These are phyloP conservation scores for Cheiracanthium punctorium DNA, from an alignment of 2,888 invertebrate genomes.

Conservation along the genomic window DNA sequence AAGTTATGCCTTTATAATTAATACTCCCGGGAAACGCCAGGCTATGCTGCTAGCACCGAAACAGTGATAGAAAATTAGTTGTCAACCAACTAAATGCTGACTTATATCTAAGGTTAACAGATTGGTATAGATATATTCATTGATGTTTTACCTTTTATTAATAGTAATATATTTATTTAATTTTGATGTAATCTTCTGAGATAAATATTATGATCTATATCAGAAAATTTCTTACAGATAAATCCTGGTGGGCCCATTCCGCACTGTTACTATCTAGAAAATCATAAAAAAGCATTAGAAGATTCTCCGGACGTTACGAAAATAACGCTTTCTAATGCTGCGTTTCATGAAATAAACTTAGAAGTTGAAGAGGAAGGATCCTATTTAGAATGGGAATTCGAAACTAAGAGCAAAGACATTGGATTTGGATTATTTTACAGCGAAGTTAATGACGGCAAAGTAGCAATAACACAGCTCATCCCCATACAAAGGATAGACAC, in stretches of 20 bases:
- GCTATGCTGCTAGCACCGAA: too few species aligned
- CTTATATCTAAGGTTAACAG: too few species aligned
- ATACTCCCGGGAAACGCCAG: too few species aligned
- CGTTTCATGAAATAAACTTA: not conserved
- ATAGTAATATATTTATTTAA: too few species aligned
- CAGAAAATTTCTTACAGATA: not conserved
- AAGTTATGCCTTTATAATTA: too few species aligned
- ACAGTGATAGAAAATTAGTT: too few species aligned
- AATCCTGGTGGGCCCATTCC: not conserved
- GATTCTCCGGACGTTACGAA: not conserved
- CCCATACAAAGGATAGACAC: constrained; percentile 47
- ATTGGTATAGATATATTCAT: too few species aligned
- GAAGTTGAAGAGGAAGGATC: constrained; percentile 24
- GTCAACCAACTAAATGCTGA: too few species aligned
- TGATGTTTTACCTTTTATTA: too few species aligned
- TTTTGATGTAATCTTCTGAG: too few species aligned
- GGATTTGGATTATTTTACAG: constrained; percentile 32
- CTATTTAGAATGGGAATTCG: constrained; percentile 43
- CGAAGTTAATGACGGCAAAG: not conserved
- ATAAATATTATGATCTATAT: too few species aligned
- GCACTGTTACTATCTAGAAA: constrained; percentile 11
- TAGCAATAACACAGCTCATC: constrained; percentile 21
- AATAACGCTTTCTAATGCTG: not conserved
- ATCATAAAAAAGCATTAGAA: not conserved
- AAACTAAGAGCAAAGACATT: constrained; percentile 43